Percentiles rank a stretch among this genome's conserved stretches.
Conservation (phyloP, 2,888 invertebrate genomes). For the Mamestra brassicae region DNA sequence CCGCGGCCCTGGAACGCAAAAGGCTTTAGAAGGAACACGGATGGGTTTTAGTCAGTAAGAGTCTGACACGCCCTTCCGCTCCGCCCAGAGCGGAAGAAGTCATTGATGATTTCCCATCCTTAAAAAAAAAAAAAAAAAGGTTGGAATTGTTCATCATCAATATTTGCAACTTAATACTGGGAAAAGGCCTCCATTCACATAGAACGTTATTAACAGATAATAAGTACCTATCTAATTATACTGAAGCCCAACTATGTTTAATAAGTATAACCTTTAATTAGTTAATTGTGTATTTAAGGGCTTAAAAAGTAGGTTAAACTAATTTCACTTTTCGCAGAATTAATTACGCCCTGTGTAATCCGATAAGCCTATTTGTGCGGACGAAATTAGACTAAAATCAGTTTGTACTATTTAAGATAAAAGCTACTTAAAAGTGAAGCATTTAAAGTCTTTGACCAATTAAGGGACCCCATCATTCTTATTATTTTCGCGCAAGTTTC, state of each 20-base stretch:
- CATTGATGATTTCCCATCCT: too few relatives aligned
- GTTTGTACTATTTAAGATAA: not conserved
- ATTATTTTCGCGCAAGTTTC: not conserved
- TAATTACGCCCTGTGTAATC: slow-evolving; percentile 30
- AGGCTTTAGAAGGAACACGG: too few relatives aligned
- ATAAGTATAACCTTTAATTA: not conserved
- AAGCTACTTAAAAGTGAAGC: not conserved
- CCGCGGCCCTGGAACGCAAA: too few relatives aligned
- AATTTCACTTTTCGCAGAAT: slow-evolving; percentile 23
- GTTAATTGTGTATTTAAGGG: slow-evolving; percentile 3
- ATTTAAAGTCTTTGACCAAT: not conserved
- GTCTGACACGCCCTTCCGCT: too few relatives aligned
- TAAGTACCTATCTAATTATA: not conserved
- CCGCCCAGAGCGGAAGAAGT: too few relatives aligned
- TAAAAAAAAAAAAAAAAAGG: too few relatives aligned
- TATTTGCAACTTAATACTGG: not conserved
- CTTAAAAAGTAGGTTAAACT: slow-evolving; percentile 3
- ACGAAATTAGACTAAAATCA: not conserved
- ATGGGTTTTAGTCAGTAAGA: too few relatives aligned
- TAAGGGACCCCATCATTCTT: not conserved
- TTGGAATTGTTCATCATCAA: not conserved
- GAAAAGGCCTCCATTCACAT: not conserved
- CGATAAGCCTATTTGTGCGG: slow-evolving; percentile 24
- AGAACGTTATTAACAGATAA: not conserved
- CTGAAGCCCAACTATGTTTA: not conserved